These are phyloP conservation scores for Neosilurus hyrtlii DNA, from an alignment of 2,797 vertebrate genomes.

Conservation along the genomic window DNA sequence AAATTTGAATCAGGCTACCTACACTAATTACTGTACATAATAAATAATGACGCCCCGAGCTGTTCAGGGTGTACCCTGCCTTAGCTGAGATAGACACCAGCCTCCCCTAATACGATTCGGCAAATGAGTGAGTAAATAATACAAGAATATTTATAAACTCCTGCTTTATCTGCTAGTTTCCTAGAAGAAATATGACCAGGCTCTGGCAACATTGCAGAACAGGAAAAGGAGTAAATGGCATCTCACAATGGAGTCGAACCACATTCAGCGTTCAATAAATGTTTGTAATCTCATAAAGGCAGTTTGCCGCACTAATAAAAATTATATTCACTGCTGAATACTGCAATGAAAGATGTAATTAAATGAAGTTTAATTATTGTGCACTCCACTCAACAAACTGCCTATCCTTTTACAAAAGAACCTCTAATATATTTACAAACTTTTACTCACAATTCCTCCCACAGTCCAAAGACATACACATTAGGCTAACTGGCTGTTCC, in stretches of 20 bases:
- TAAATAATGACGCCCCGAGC: too few relatives aligned
- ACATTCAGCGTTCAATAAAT: neutral
- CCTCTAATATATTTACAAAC: constrained; percentile 2
- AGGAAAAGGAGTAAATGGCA: neutral
- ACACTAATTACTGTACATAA: constrained; percentile 6
- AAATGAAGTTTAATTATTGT: neutral
- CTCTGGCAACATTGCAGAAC: neutral
- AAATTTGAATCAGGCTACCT: neutral
- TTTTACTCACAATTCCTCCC: too few relatives aligned
- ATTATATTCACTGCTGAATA: neutral
- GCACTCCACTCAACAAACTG: neutral
- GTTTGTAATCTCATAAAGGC: constrained; percentile 7
- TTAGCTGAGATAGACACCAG: too few relatives aligned
- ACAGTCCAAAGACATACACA: too few relatives aligned
- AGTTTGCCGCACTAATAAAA: constrained; percentile 3
- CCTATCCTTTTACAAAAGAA: neutral
- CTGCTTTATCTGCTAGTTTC: neutral
- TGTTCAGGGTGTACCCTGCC: too few relatives aligned
- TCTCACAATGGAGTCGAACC: neutral
- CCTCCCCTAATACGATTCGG: too few relatives aligned
- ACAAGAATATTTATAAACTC: neutral
- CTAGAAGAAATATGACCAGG: neutral
- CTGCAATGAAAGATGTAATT: neutral
- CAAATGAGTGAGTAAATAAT: neutral
- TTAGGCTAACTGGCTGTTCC: too few relatives aligned